These are phyloP conservation scores for Odontophorus gujanensis DNA, from an alignment of 2,113 vertebrate species.

Conservation along the genomic window DNA sequence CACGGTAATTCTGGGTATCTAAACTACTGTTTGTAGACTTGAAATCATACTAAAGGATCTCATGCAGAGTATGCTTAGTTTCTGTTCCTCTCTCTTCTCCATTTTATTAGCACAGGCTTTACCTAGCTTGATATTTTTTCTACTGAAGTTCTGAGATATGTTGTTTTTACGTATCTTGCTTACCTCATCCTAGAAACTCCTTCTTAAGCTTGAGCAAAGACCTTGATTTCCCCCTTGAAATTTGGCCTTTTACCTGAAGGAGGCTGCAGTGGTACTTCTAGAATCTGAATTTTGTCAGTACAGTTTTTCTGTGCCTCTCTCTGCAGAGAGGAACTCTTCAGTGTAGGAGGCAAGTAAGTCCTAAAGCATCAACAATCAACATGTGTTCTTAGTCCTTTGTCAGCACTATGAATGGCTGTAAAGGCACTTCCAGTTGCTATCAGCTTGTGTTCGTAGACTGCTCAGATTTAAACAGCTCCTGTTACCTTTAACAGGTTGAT, in stretches of 20 bases:
- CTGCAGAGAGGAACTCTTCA: neutral
- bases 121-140: neutral
- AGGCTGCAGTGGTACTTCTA: neutral
- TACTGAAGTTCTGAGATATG: accelerated
- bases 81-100: neutral
- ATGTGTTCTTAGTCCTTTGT: neutral
- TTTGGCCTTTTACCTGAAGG: neutral
- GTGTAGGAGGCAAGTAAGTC: neutral
- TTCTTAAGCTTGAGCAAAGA: neutral
- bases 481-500: constrained; percentile 84
- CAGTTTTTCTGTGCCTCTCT: neutral
- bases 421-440: neutral
- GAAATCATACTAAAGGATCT: neutral
- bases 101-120: neutral
- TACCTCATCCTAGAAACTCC: neutral
- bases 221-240: neutral
- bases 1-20: neutral
- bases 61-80: neutral
- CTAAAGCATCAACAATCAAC: neutral
- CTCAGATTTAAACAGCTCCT: neutral
- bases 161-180: neutral
- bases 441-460: neutral
- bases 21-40: neutral
- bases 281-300: neutral
- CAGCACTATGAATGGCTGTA: neutral